Evolutionary conservation across 2,113 vertebrate genomes (phyloP).

Genomic region (Leptodactylus fuscus): DNA sequence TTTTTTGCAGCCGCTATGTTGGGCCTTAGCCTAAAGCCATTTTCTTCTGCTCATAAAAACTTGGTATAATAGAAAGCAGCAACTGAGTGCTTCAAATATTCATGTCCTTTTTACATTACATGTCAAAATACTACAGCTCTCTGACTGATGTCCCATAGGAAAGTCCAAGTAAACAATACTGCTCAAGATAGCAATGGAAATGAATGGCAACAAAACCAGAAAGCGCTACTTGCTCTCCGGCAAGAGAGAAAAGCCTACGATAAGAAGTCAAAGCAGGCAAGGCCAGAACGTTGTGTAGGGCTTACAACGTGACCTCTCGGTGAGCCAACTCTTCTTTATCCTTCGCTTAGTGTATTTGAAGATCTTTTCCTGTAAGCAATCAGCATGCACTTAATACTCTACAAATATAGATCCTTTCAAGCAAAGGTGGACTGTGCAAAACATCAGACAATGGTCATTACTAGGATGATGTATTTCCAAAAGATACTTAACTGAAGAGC

Average conservation of each 20-base stretch:
- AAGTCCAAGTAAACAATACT: background rate
- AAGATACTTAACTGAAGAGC: slow-evolving; percentile 39
- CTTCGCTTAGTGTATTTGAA: background rate
- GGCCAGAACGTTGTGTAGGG: background rate
- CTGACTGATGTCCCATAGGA: background rate
- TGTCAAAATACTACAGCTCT: background rate
- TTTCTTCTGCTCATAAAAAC: background rate
- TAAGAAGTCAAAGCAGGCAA: background rate
- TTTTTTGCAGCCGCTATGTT: no score
- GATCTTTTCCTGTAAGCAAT: background rate
- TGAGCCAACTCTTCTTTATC: slow-evolving; percentile 12
- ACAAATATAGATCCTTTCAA: slow-evolving; percentile 45
- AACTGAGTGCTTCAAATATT: background rate
- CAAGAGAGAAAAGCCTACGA: background rate
- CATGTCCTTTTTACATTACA: no score
- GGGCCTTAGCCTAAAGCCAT: no score
- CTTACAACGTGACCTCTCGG: background rate
- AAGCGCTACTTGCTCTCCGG: background rate
- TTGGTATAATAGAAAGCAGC: background rate
- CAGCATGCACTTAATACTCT: background rate
- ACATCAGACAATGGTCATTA: slow-evolving; percentile 34
- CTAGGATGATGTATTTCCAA: slow-evolving; percentile 25
- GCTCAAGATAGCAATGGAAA: background rate
- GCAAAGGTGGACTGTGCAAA: slow-evolving; percentile 20
- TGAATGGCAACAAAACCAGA: background rate